A percentile compares a stretch with the other conserved stretches of the same genome.
These are phyloP conservation scores for Drosophila borborema DNA, from an alignment of 2,888 invertebrate species.

Conservation along the genomic window DNA sequence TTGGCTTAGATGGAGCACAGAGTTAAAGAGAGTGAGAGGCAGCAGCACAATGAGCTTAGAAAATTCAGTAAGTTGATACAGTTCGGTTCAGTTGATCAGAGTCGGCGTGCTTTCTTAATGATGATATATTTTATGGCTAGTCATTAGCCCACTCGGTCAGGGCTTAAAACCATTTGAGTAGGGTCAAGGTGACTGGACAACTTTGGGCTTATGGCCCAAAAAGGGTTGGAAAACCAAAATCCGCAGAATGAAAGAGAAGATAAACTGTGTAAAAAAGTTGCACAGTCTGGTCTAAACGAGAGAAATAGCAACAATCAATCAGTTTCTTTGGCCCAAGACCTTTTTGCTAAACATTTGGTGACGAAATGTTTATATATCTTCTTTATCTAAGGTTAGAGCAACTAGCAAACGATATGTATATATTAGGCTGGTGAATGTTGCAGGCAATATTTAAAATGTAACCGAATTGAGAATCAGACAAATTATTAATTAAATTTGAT, in stretches of 20 bases:
- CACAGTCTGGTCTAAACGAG: conserved; percentile 3
- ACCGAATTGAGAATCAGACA: not conserved
- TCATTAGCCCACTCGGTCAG: conserved; percentile 55
- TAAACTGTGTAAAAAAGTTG: not conserved
- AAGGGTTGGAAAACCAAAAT: conserved; percentile 11
- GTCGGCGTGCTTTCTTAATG: conserved; percentile 52
- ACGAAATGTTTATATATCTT: conserved; percentile 1
- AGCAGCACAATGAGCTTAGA: conserved; percentile 31
- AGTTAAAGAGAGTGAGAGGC: not conserved
- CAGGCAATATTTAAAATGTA: not conserved
- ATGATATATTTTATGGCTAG: conserved; percentile 67
- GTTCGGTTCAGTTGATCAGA: conserved; percentile 19
- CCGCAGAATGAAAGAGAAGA: not conserved
- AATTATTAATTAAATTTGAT: no score
- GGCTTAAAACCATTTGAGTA: conserved; percentile 50
- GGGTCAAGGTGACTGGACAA: conserved; percentile 63
- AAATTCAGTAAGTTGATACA: conserved; percentile 57
- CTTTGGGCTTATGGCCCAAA: conserved; percentile 25
- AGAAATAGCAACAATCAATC: conserved; percentile 53
- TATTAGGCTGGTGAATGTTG: not conserved
- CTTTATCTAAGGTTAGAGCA: not conserved
- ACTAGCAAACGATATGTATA: not conserved
- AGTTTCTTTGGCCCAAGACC: conserved; percentile 14
- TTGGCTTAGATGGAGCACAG: conserved; percentile 51
- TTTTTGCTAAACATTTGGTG: not conserved